Percentiles rank a stretch among this genome's conserved stretches.
phyloP scores from a whole-genome alignment of 1,140 invertebrate species.

The Euglossa dilemma region DNA sequence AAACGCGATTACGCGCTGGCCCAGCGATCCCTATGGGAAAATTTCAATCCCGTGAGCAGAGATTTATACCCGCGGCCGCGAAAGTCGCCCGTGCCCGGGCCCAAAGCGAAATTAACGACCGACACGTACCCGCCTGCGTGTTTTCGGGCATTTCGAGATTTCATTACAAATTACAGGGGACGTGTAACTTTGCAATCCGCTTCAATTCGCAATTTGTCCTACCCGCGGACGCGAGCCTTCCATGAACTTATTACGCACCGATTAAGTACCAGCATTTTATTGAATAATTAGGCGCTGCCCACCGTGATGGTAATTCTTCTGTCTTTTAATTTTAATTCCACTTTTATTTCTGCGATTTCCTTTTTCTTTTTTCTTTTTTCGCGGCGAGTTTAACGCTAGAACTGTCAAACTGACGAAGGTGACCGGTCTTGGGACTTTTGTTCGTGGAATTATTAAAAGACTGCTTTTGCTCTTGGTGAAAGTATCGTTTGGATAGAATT shows the following conservation, averaged over 20 bases:
- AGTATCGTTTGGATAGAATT: too few species aligned
- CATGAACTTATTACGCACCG: background rate
- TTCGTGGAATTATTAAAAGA: too few species aligned
- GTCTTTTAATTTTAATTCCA: background rate
- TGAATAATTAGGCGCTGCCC: background rate
- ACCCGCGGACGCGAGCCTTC: background rate
- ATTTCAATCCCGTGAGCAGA: conserved; percentile 31
- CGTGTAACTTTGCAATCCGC: conserved; percentile 1
- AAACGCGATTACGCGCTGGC: conserved; percentile 19
- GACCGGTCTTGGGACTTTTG: too few species aligned
- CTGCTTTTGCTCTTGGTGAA: too few species aligned
- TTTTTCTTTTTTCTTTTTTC: too few species aligned
- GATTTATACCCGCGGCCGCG: conserved; percentile 55
- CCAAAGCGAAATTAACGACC: conserved; percentile 60
- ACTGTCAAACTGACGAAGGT: too few species aligned
- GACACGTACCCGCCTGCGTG: conserved; percentile 15
- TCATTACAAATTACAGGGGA: conserved; percentile 42
- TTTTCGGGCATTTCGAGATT: conserved; percentile 30
- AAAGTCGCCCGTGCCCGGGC: background rate
- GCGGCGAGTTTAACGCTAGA: too few species aligned
- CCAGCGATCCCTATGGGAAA: conserved; percentile 39
- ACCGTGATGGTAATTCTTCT: too few species aligned
- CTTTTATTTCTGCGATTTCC: background rate
- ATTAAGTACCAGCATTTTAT: conserved; percentile 18
- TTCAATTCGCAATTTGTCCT: conserved; percentile 19